Percentiles rank a stretch among this genome's conserved stretches.
Evolutionary conservation across 2,888 invertebrate genomes (phyloP).

Genomic region (Serripes groenlandicus): DNA sequence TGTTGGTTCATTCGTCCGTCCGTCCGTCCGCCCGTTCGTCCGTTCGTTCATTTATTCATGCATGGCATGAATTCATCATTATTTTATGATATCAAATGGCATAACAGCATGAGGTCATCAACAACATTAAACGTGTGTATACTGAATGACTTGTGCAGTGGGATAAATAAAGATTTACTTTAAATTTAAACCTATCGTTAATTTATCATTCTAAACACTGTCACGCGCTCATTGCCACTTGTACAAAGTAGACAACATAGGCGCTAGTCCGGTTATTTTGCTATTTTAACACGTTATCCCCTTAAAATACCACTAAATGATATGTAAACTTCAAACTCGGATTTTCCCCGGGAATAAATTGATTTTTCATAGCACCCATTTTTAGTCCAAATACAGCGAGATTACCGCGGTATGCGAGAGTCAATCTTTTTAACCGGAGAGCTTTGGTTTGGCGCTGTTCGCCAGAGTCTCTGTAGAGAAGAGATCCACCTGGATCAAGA

Average conservation of each 20-base stretch:
- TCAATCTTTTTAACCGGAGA: slow-evolving; percentile 62
- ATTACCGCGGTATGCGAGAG: slow-evolving; percentile 60
- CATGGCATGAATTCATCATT: too few relatives aligned
- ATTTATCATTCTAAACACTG: slow-evolving; percentile 4
- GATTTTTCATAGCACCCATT: slow-evolving; percentile 53
- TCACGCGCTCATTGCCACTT: slow-evolving; percentile 29
- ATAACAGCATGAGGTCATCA: too few relatives aligned
- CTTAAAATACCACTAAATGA: slow-evolving; percentile 60
- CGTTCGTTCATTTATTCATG: too few relatives aligned
- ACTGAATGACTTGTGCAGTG: too few relatives aligned
- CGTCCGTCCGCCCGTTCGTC: too few relatives aligned
- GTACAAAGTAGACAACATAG: slow-evolving; percentile 43
- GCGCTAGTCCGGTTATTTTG: slow-evolving; percentile 64
- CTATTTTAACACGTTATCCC: slow-evolving; percentile 66
- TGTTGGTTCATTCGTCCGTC: too few relatives aligned
- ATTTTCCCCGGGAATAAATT: slow-evolving; percentile 56
- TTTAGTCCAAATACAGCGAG: slow-evolving; percentile 40
- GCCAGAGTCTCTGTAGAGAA: slow-evolving; percentile 51
- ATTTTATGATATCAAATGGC: too few relatives aligned
- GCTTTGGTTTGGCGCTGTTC: slow-evolving; percentile 64
- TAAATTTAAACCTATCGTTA: too few relatives aligned
- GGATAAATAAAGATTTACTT: too few relatives aligned
- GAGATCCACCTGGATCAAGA: slow-evolving; percentile 58
- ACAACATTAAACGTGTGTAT: too few relatives aligned
- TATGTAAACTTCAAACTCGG: slow-evolving; percentile 67